These are phyloP conservation scores for Ditylenchus dipsaci DNA, from an alignment of 1,140 invertebrate genomes.

Conservation along the genomic window DNA sequence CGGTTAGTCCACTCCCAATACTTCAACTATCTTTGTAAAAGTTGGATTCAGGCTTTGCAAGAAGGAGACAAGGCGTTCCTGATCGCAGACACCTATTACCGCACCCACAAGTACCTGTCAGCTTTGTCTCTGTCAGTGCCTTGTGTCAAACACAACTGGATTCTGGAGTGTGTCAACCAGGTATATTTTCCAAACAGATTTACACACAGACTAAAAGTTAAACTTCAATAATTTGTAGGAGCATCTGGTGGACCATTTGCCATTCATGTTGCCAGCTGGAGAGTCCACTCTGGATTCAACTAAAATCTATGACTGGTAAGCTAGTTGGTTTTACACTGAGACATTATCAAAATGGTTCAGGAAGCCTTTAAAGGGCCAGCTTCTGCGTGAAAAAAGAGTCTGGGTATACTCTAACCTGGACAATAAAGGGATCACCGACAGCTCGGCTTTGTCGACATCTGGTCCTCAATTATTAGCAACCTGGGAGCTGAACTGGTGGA, in stretches of 20 bases:
- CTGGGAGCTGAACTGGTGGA: constrained; percentile 44
- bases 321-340: too few species aligned
- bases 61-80: constrained; percentile 28
- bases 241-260: constrained; percentile 30
- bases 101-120: constrained; percentile 54
- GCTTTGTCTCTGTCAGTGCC: constrained; percentile 51
- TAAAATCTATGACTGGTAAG: constrained; percentile 14
- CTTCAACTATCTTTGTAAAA: background rate
- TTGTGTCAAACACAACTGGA: constrained; percentile 46
- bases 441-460: constrained; percentile 44
- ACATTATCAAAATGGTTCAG: too few species aligned
- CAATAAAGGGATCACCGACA: constrained; percentile 8
- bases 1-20: constrained; percentile 26
- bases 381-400: constrained; percentile 36
- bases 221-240: constrained; percentile 31
- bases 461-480: constrained; percentile 38
- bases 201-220: too few species aligned
- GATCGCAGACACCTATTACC: constrained; percentile 55
- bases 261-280: constrained; percentile 49
- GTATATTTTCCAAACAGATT: constrained; percentile 12
- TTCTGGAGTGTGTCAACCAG: constrained; percentile 42
- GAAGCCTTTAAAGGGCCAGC: constrained; percentile 31
- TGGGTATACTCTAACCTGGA: constrained; percentile 21
- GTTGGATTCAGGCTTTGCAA: constrained; percentile 10
- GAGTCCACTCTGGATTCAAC: constrained; percentile 25